Evolutionary conservation across 1,140 invertebrate genomes (phyloP).

Genomic region (Paralvinella palmiformis): DNA sequence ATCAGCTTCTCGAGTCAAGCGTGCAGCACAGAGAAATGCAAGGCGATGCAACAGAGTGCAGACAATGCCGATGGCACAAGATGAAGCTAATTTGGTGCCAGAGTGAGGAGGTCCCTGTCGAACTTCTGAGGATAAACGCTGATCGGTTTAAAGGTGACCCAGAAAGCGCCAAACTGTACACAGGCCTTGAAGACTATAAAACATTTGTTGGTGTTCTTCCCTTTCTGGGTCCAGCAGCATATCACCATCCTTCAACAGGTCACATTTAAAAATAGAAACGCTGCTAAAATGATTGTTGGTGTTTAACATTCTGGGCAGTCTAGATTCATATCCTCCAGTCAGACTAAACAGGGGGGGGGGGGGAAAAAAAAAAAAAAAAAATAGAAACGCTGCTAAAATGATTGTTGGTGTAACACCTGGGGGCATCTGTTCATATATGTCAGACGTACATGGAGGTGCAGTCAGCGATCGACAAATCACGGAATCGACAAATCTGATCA

Average conservation of each 20-base stretch:
- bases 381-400: constrained; percentile 21
- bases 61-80: background rate
- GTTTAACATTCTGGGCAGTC: too few species aligned
- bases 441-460: constrained; percentile 9
- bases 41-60: background rate
- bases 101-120: background rate
- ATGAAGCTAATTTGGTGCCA: background rate
- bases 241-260: constrained; percentile 44
- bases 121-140: background rate
- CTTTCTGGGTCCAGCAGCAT: constrained; percentile 16
- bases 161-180: constrained; percentile 16
- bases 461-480: constrained; percentile 11
- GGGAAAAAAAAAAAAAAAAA: too few species aligned
- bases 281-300: too few species aligned
- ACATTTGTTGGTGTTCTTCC: constrained; percentile 17
- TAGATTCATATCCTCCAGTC: too few species aligned
- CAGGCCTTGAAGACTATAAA: too few species aligned
- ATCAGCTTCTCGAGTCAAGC: background rate
- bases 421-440: constrained; percentile 1
- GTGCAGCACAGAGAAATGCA: background rate
- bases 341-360: too few species aligned
- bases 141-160: background rate
- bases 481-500: background rate
- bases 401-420: constrained; percentile 24
- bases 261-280: constrained; percentile 22